phyloP scores from a whole-genome alignment of 2,888 invertebrate genomes.

The Lithophane ornitopus region DNA sequence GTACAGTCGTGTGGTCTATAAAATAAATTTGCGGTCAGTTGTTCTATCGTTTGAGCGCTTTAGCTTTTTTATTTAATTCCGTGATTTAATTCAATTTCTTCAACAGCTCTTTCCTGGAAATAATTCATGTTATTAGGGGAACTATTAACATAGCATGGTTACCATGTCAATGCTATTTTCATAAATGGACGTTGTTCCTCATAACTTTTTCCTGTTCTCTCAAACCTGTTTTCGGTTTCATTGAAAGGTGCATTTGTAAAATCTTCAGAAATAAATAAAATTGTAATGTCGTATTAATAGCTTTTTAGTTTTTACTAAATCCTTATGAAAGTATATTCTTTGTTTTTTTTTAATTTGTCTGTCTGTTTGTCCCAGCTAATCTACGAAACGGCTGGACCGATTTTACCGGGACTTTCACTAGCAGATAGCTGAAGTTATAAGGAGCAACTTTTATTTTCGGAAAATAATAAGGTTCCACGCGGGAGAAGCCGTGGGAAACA shows the following conservation, averaged over 20 bases:
- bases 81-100: conserved; percentile 1
- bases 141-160: not conserved
- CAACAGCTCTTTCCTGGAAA: not conserved
- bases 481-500: too few relatives aligned
- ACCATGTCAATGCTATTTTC: not conserved
- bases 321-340: too few relatives aligned
- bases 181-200: conserved; percentile 9
- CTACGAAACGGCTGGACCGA: too few relatives aligned
- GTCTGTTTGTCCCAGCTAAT: too few relatives aligned
- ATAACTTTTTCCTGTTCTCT: conserved; percentile 15
- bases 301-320: too few relatives aligned
- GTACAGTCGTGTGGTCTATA: conserved; percentile 27
- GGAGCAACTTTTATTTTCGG: too few relatives aligned
- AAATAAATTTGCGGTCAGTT: conserved; percentile 46
- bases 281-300: too few relatives aligned
- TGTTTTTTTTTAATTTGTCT: too few relatives aligned
- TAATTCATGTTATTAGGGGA: not conserved
- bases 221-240: conserved; percentile 8
- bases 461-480: too few relatives aligned
- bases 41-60: conserved; percentile 18
- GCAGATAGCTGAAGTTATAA: too few relatives aligned
- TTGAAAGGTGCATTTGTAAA: conserved; percentile 1
- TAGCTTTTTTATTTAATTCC: conserved; percentile 1
- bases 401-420: too few relatives aligned
- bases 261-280: too few relatives aligned